Evolutionary conservation across 2,113 vertebrate species (phyloP), one percentile per base, ranked within the genome.

Genomic region (Pristiophorus japonicus): DNA sequence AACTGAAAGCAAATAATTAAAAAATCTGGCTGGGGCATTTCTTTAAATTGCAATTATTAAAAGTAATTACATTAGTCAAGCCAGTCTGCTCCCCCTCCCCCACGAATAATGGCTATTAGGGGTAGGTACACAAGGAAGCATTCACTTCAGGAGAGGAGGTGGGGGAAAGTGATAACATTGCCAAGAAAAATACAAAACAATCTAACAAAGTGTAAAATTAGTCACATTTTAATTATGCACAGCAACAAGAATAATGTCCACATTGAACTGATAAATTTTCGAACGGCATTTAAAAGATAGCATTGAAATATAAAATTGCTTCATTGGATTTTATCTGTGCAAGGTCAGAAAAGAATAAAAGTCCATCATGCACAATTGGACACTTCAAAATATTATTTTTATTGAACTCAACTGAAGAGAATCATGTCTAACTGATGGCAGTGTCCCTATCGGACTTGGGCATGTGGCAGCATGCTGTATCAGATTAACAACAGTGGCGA

Each of bases 261-360:
- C 81, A 85, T 85, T 45, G 45, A 85, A 85, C 42, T 85, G 81
- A 85, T 85, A 78, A 78, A n/a, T 78, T 38, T 78, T 34, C n/a
- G 5, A 16, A 78, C 16, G 38, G 73, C 51, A 45, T 45, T 20
- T 84, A 47, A 84, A 88, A 88, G 47, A 55, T 51, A 55, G 3
- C 24, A 88, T 10, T 20, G 38, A 88, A 88, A 30, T 78, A 38
- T 38, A n/a, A 78, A 78, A 78, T 16, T 78, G n/a, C 73, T 38
- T 78, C 34, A n/a, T 14, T 88, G 22, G 11, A 55, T 34, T 88
- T 55, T 38, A n/a, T 67, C 24, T 30, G 22, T 5, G 2, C 27
- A 11, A 4, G 22, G 27, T 12, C 24, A 55, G 12, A 88, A 55
- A 55, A 51, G 1, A 78, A n/a, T 12, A 34, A 30, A 30, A 3